Conservation (phyloP, 2,888 invertebrate genomes). For the Neoscelio sp. region DNA sequence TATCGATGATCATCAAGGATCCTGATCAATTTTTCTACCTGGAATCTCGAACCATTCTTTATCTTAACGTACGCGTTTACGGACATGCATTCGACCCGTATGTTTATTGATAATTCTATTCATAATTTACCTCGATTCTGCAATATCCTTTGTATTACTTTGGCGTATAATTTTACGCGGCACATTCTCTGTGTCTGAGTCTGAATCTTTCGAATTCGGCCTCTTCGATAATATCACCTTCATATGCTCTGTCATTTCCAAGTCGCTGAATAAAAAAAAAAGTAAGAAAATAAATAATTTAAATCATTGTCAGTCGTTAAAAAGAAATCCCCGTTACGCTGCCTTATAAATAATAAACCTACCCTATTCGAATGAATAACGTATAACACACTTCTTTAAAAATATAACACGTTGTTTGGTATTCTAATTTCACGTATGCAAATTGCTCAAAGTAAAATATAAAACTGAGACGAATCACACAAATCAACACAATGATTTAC, state of each 20-base stretch:
- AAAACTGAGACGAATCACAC: neutral
- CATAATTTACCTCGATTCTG: slow-evolving; percentile 41
- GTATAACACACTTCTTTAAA: too few species aligned
- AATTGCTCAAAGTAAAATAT: too few species aligned
- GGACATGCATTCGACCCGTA: slow-evolving; percentile 1
- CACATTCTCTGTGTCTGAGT: slow-evolving; percentile 10
- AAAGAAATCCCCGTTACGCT: slow-evolving; percentile 20
- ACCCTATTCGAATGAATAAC: too few species aligned
- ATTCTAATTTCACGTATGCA: neutral
- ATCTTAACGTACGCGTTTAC: too few species aligned
- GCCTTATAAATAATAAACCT: too few species aligned
- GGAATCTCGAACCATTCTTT: too few species aligned
- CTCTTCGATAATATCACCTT: slow-evolving; percentile 41
- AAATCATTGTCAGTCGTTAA: neutral
- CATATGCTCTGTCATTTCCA: slow-evolving; percentile 36
- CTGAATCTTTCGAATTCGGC: slow-evolving; percentile 42
- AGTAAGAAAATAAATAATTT: slow-evolving; percentile 15
- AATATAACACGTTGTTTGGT: slow-evolving; percentile 5
- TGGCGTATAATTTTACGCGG: slow-evolving; percentile 34
- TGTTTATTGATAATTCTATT: slow-evolving; percentile 17
- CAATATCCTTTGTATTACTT: slow-evolving; percentile 37
- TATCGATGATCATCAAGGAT: too few species aligned
- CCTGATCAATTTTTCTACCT: too few species aligned
- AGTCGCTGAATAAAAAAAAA: slow-evolving; percentile 37
- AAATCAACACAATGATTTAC: slow-evolving; percentile 8